These are phyloP conservation scores for Tenrec ecaudatus DNA, from an alignment of 2,113 vertebrate genomes.

Conservation along the genomic window DNA sequence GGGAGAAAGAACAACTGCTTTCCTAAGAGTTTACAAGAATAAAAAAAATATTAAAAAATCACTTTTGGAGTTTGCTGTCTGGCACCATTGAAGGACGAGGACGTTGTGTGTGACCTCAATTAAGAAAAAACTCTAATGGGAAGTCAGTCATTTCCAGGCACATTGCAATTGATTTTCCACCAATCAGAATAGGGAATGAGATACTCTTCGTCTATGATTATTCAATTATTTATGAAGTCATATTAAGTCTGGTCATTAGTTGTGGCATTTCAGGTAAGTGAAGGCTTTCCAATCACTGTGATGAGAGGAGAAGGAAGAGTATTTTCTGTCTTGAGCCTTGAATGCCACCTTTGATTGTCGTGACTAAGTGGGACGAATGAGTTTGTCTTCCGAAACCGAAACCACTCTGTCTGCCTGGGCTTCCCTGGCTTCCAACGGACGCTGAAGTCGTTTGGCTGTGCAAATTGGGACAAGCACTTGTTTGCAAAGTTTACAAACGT, in stretches of 20 bases:
- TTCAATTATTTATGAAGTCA: constrained; percentile 89
- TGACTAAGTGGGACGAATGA: constrained; percentile 70
- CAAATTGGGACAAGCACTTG: constrained; percentile 55
- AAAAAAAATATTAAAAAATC: constrained; percentile 80
- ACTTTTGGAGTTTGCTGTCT: constrained; percentile 78
- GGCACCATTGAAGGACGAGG: constrained; percentile 78
- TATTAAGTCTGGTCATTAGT: constrained; percentile 88
- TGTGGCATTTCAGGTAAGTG: constrained; percentile 84
- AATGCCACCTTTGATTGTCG: constrained; percentile 74
- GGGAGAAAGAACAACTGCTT: constrained; percentile 61
- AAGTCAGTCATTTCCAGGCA: constrained; percentile 90
- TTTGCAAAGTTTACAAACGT: background rate
- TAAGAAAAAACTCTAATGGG: constrained; percentile 88
- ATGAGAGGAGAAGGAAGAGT: constrained; percentile 60
- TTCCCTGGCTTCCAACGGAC: constrained; percentile 24
- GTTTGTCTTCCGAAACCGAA: constrained; percentile 67
- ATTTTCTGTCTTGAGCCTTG: constrained; percentile 68
- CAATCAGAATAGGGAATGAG: constrained; percentile 90
- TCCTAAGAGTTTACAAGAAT: constrained; percentile 82
- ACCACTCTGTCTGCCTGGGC: constrained; percentile 63
- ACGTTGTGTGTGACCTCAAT: constrained; percentile 86
- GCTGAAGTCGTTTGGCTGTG: constrained; percentile 25
- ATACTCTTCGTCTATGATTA: constrained; percentile 87
- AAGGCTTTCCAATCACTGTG: constrained; percentile 74
- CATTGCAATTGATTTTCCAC: constrained; percentile 89